A percentile compares a stretch with the other conserved stretches of the same genome.
Conservation (phyloP, 2,888 invertebrate genomes). For the Anarsia innoxiella region DNA sequence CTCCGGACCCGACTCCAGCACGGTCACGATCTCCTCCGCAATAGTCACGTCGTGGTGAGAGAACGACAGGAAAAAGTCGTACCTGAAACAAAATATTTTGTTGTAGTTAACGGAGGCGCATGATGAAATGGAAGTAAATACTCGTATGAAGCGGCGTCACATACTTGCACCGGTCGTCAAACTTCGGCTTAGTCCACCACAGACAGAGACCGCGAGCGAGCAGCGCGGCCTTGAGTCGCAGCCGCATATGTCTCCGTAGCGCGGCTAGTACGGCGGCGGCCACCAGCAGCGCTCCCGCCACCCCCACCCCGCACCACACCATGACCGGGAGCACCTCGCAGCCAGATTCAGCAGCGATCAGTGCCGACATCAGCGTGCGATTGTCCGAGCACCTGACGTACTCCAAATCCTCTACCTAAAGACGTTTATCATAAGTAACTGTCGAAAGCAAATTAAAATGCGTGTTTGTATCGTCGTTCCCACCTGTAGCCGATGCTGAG, state of each 20-base stretch:
- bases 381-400: neutral
- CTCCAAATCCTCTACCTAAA: neutral
- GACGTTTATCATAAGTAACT: too few species aligned
- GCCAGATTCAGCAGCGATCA: constrained; percentile 14
- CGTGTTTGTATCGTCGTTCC: too few species aligned
- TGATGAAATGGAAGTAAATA: neutral
- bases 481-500: neutral
- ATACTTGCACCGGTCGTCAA: constrained; percentile 20
- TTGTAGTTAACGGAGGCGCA: neutral
- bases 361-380: neutral
- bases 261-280: constrained; percentile 12
- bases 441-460: too few species aligned
- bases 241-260: constrained; percentile 11
- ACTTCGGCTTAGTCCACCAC: constrained; percentile 19
- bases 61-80: constrained; percentile 88
- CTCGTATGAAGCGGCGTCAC: constrained; percentile 1
- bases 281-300: constrained; percentile 20
- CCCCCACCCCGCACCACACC: constrained; percentile 16
- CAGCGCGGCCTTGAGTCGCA: constrained; percentile 22
- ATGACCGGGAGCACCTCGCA: constrained; percentile 1
- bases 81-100: constrained; percentile 44
- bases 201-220: constrained; percentile 17
- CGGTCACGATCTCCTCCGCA: constrained; percentile 37
- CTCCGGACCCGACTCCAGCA: constrained; percentile 30
- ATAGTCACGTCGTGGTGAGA: constrained; percentile 84